Percentiles rank a stretch among this genome's conserved stretches.
Evolutionary conservation across 2,888 invertebrate genomes (phyloP).

Genomic region (Timandra comae): DNA sequence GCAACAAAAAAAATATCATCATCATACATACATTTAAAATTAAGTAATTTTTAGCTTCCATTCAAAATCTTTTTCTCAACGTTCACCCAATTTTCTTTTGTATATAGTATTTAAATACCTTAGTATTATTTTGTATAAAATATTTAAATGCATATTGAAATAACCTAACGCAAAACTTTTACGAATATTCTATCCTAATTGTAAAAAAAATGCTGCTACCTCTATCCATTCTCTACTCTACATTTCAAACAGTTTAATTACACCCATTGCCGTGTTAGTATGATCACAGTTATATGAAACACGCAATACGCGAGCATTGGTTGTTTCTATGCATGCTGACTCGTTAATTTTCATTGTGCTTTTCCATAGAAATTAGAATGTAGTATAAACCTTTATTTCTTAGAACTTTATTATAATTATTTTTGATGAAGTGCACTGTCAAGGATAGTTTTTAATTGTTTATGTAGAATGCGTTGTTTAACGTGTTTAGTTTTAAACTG

Average conservation of each 20-base stretch:
- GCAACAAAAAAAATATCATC: too few relatives aligned
- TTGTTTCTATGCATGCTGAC: slow-evolving; percentile 39
- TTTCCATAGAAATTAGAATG: slow-evolving; percentile 39
- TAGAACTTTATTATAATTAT: slow-evolving; percentile 30
- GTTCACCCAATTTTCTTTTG: too few relatives aligned
- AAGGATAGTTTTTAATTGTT: slow-evolving; percentile 32
- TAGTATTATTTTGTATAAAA: too few relatives aligned
- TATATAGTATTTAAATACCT: too few relatives aligned
- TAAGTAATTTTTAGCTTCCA: too few relatives aligned
- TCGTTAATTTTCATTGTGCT: slow-evolving; percentile 27
- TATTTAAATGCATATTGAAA: too few relatives aligned
- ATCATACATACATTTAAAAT: too few relatives aligned
- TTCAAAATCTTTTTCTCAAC: too few relatives aligned
- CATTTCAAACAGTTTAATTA: slow-evolving; percentile 5
- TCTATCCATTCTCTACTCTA: slow-evolving; percentile 42
- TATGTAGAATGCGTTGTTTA: slow-evolving; percentile 1
- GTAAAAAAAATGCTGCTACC: slow-evolving; percentile 18
- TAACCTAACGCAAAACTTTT: too few relatives aligned
- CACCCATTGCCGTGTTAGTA: neutral
- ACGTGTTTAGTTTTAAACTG: slow-evolving; percentile 12
- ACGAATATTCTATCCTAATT: too few relatives aligned
- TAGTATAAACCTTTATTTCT: slow-evolving; percentile 27
- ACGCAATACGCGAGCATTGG: slow-evolving; percentile 25
- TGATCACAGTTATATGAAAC: slow-evolving; percentile 15
- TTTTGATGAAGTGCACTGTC: slow-evolving; percentile 31